Evolutionary conservation across 2,113 vertebrate species (phyloP), one percentile per base, ranked within the genome.

Genomic region (Hypocryptadius cinnamomeus): DNA sequence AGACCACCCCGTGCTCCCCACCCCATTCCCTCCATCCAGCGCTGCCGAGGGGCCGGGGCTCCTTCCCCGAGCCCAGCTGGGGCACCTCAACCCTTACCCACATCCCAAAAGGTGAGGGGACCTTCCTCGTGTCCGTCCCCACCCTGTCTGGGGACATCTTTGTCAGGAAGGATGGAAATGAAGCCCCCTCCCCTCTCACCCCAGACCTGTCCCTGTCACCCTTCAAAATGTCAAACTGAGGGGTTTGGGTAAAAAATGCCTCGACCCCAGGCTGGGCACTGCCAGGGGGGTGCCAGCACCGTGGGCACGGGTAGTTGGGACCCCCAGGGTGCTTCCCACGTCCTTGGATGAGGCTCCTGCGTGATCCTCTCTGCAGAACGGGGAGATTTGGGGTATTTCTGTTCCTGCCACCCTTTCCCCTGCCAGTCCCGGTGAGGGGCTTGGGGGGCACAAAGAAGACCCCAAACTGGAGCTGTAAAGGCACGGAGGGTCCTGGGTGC

Each of bases 361-460:
- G 1, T 15, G 54, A 13, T 39, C 50, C 19, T 54, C 39, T 0
- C 16, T 21, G 37, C 51, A 8, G 8, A 25, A 18, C 0, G 1
- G 9, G 22, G 23, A 10, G 4, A 13, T 64, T n/a, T 9, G 45
- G 48, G 60, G 4, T 16, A 9, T 35, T 74, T 30, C 71, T 30
- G 5, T 5, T 51, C 28, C n/a, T 40, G 33, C 40, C 21, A 1
- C 56, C 30, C 21, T 19, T 37, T 37, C 48, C 37, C n/a, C n/a
- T n/a, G n/a, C n/a, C n/a, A n/a, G n/a, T n/a, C n/a, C n/a, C n/a
- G n/a, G n/a, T 4, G 28, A 12, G 40, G 8, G 44, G 16, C 15
- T 16, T 8, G 73, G 15, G 47, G 42, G 77, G 4, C 37, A 28
- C 54, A 42, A 40, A 9, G 2, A 37, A 8, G 2, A 33, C 33